Conservation (phyloP, 2,888 invertebrate species). For the Leptopilina drosophilae region DNA sequence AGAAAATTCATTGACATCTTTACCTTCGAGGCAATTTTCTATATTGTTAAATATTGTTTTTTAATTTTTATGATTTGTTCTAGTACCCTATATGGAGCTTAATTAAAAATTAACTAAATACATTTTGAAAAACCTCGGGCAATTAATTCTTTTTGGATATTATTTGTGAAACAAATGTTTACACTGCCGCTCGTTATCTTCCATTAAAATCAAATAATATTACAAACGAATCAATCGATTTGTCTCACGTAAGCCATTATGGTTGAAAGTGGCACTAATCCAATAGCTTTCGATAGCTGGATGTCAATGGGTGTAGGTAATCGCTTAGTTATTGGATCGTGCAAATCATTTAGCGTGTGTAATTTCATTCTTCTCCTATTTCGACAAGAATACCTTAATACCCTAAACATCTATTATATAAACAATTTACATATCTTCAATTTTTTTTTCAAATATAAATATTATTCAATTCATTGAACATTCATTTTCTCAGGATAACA, state of each 20-base stretch:
- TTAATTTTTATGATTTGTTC: no score
- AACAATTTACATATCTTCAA: no score
- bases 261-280: slow-evolving; percentile 21
- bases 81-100: no score
- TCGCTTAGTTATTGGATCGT: background rate
- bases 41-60: no score
- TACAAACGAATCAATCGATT: slow-evolving; percentile 16
- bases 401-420: no score
- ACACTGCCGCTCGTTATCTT: background rate
- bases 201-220: slow-evolving; percentile 8
- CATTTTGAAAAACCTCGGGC: no score
- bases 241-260: slow-evolving; percentile 27
- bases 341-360: slow-evolving; percentile 18
- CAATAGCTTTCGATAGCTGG: slow-evolving; percentile 20
- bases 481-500: no score
- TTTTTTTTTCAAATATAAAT: no score
- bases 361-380: slow-evolving; percentile 1
- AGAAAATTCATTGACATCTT: no score
- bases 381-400: background rate
- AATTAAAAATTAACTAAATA: no score
- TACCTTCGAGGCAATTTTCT: no score
- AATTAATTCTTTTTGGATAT: background rate
- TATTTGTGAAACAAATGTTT: background rate
- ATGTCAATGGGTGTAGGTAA: slow-evolving; percentile 6
- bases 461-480: no score